These are phyloP conservation scores for Xylocopa sonorina DNA, from an alignment of 1,140 invertebrate species.

Conservation along the genomic window DNA sequence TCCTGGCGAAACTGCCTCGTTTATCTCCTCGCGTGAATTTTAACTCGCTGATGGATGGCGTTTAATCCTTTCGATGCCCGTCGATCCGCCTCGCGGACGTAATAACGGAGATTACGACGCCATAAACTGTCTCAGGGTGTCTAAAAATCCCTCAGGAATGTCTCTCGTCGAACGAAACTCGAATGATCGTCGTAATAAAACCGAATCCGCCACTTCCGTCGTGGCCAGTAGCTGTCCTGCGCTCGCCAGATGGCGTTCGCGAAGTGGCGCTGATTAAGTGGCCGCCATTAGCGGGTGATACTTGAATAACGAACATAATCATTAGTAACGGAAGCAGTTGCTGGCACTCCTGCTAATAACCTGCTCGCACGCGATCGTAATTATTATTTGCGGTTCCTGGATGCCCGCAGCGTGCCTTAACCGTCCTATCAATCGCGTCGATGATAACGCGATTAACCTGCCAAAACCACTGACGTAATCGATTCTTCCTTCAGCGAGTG, in stretches of 20 bases:
- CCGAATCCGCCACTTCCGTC: not conserved
- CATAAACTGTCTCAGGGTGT: too few relatives aligned
- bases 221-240: too few relatives aligned
- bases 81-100: too few relatives aligned
- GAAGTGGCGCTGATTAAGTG: slow-evolving; percentile 70
- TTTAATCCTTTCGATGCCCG: too few relatives aligned
- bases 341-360: slow-evolving; percentile 69
- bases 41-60: not conserved
- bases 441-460: slow-evolving; percentile 33
- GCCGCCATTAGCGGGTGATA: slow-evolving; percentile 63
- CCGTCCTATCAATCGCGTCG: slow-evolving; percentile 36
- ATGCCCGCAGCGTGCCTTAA: slow-evolving; percentile 10
- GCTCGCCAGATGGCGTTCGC: slow-evolving; percentile 50
- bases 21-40: not conserved
- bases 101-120: too few relatives aligned
- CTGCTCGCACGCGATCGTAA: slow-evolving; percentile 70
- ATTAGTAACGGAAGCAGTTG: slow-evolving; percentile 73
- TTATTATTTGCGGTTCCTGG: slow-evolving; percentile 69
- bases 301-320: slow-evolving; percentile 70
- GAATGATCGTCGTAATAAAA: too few relatives aligned
- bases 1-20: not conserved
- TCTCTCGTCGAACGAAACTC: too few relatives aligned
- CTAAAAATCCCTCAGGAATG: too few relatives aligned
- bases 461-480: not conserved
- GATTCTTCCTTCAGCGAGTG: not conserved